Conservation (phyloP, 2,113 vertebrate genomes). For the Amia ocellicauda region DNA sequence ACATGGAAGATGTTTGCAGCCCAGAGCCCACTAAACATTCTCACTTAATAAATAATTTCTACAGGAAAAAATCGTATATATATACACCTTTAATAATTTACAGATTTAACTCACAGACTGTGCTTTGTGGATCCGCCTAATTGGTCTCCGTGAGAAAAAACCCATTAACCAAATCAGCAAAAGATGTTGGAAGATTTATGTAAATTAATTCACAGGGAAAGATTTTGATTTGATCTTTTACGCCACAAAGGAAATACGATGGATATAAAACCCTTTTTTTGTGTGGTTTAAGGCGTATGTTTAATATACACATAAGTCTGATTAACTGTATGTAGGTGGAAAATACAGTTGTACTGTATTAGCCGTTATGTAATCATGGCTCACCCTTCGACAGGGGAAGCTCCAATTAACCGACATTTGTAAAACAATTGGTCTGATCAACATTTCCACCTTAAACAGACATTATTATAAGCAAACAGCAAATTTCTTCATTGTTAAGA, state of each 20-base stretch:
- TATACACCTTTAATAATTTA: constrained; percentile 57
- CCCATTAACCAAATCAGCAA: constrained; percentile 43
- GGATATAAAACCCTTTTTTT: too few relatives aligned
- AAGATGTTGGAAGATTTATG: constrained; percentile 52
- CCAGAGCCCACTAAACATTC: background rate
- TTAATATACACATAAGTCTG: too few relatives aligned
- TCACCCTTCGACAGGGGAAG: too few relatives aligned
- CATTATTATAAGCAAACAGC: too few relatives aligned
- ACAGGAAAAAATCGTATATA: constrained; percentile 34
- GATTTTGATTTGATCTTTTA: constrained; percentile 29
- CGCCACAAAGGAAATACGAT: constrained; percentile 15
- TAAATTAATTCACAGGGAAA: constrained; percentile 31
- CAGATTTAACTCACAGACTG: constrained; percentile 39
- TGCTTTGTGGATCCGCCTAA: constrained; percentile 51
- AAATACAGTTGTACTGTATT: too few relatives aligned
- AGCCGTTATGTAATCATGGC: too few relatives aligned
- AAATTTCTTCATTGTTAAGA: too few relatives aligned
- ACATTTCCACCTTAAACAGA: too few relatives aligned
- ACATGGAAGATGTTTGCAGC: background rate
- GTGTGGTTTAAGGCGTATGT: too few relatives aligned
- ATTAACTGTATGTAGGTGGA: too few relatives aligned
- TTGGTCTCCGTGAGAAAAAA: constrained; percentile 48
- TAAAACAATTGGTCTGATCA: too few relatives aligned
- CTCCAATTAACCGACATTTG: too few relatives aligned
- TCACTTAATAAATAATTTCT: constrained; percentile 4